Base-by-base conservation (phyloP, 2,888 invertebrate genomes). In the Cheiracanthium punctorium region DNA sequence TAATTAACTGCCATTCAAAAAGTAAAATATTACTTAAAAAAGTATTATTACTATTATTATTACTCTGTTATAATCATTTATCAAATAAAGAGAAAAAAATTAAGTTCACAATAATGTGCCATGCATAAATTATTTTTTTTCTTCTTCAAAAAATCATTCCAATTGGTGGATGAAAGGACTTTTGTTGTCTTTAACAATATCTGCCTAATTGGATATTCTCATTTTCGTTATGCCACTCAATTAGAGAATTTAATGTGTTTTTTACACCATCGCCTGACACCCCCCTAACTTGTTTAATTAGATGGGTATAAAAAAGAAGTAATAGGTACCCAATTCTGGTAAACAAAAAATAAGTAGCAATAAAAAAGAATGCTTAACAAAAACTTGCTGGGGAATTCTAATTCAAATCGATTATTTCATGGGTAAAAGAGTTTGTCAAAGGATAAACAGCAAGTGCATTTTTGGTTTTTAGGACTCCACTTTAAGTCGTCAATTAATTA, bases 401-500 rank as follows among this genome's bases (percentile, higher is more conserved):
- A 73, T 30, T 70, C 32, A 30, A 58, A 58, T 70, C 70, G 70
- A 52, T 80, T 71, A 41, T 12, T 4, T 37, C 17, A 65, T 37
- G 73, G 70, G 43, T 17, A 32, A 69, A 33, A 70, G 71, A 70
- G 70, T 32, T 65, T 58, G 37, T 74, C 32, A 14, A 29, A n/a
- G 64, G 28, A 58, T 67, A 81, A 74, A 67, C 67, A 73, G 32
- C 72, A 73, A 77, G 70, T 28, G 29, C 32, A 48, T 48, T 69
- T 67, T 32, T 24, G 12, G 8, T 32, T 17, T 52, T 67, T 32
- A 67, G 43, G 48, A 73, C 17, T 37, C 20, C 48, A 74, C 48
- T 67, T 69, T 74, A 65, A 48, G 24, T 29, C 58, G 29, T 67
- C 73, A 67, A 80, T 81, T 81, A 81, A 74, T 81, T 81, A 80